A percentile compares a stretch with the other conserved stretches of the same genome.
Conservation (phyloP, 2,113 vertebrate species). For the Dipodomys ordii region DNA sequence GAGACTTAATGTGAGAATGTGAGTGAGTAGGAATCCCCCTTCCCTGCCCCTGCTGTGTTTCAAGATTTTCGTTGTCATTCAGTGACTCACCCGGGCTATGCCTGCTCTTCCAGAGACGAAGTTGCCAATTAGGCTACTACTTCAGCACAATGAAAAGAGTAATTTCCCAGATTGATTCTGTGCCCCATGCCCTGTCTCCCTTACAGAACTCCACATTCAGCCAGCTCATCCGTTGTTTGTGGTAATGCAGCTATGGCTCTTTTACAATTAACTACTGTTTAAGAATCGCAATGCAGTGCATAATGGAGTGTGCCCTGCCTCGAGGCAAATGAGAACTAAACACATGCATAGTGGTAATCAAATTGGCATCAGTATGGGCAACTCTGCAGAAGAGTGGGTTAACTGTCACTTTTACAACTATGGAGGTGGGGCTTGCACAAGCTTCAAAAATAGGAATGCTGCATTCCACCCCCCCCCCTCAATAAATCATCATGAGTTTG, state of each 20-base stretch:
- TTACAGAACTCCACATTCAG: constrained; percentile 2
- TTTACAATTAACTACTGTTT: constrained; percentile 29
- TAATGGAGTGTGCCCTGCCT: constrained; percentile 55
- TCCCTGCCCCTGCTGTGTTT: background rate
- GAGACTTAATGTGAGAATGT: background rate
- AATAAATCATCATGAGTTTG: background rate
- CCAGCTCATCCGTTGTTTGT: constrained; percentile 40
- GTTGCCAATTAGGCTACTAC: background rate
- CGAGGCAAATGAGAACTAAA: constrained; percentile 41
- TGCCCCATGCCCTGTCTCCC: constrained; percentile 1
- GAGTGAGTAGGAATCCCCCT: background rate
- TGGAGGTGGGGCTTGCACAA: background rate
- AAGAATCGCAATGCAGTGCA: constrained; percentile 41
- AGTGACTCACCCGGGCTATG: background rate
- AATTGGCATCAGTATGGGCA: constrained; percentile 9
- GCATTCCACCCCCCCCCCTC: background rate
- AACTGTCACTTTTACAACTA: background rate
- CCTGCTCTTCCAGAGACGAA: background rate
- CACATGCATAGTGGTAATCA: background rate
- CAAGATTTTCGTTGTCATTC: background rate
- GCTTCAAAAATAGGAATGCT: constrained; percentile 15
- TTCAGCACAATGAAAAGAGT: background rate
- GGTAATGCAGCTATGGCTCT: constrained; percentile 13
- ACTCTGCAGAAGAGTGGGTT: background rate
- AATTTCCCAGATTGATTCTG: background rate